Conservation (phyloP, 2,888 invertebrate genomes). For the Erebia aethiops region DNA sequence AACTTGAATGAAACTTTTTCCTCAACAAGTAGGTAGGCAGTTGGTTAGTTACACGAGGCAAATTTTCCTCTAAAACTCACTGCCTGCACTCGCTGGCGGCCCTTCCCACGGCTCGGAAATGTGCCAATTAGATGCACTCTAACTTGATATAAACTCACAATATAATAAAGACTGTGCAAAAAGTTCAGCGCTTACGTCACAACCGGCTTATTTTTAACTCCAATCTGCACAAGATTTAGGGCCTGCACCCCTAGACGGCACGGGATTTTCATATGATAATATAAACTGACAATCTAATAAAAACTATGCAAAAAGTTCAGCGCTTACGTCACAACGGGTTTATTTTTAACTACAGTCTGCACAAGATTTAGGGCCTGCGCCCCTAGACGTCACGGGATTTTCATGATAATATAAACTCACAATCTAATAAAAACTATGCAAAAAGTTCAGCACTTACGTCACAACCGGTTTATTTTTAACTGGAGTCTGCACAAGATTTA, state of each 20-base stretch:
- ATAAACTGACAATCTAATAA: constrained; percentile 36
- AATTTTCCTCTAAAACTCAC: constrained; percentile 37
- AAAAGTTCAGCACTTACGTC: constrained; percentile 26
- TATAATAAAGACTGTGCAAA: constrained; percentile 33
- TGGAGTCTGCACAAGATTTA: not conserved
- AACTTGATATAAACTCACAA: constrained; percentile 37
- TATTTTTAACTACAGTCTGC: constrained; percentile 17
- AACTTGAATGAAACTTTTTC: constrained; percentile 20
- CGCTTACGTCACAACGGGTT: constrained; percentile 23
- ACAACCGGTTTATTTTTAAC: constrained; percentile 24
- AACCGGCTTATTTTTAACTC: constrained; percentile 22
- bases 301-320: constrained; percentile 26
- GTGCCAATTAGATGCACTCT: constrained; percentile 59
- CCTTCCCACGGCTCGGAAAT: constrained; percentile 56
- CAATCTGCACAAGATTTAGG: not conserved
- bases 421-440: constrained; percentile 32
- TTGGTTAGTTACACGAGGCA: constrained; percentile 20
- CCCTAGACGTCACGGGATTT: too few species aligned
- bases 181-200: constrained; percentile 24
- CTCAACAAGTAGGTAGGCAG: constrained; percentile 7
- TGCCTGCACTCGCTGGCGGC: constrained; percentile 34
- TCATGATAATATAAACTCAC: constrained; percentile 37
- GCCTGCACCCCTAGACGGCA: too few species aligned
- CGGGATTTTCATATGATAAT: too few species aligned
- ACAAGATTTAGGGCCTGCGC: not conserved